Conservation (phyloP, 2,888 invertebrate species). For the Cephus nigrinus region DNA sequence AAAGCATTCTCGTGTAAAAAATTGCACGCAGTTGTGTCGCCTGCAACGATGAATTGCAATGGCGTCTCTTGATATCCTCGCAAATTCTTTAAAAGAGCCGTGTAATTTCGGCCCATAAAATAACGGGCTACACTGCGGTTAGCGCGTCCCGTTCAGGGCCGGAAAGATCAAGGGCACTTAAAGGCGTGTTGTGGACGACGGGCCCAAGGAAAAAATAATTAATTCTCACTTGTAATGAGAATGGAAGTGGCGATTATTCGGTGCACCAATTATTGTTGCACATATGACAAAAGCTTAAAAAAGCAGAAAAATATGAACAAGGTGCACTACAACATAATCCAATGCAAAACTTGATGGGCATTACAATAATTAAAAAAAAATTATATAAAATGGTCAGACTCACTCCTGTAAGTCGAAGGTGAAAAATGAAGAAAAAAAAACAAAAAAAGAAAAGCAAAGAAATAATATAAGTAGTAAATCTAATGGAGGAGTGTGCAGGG, state of each 20-base stretch:
- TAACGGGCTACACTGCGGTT: constrained; percentile 30
- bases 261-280: neutral
- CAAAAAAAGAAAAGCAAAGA: neutral
- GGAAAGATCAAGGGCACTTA: constrained; percentile 4
- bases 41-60: neutral
- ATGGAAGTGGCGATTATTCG: neutral
- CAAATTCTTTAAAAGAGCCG: constrained; percentile 20
- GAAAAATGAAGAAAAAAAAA: neutral
- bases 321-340: neutral
- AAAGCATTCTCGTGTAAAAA: neutral
- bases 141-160: constrained; percentile 2
- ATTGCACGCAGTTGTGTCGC: neutral
- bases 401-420: neutral
- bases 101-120: constrained; percentile 33
- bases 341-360: neutral
- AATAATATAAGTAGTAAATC: neutral
- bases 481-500: neutral
- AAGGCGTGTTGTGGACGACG: neutral
- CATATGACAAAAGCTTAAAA: neutral
- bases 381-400: neutral
- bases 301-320: neutral
- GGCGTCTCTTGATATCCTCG: neutral
- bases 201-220: neutral
- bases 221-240: neutral
- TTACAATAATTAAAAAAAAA: too few relatives aligned